phyloP scores from a whole-genome alignment of 1,140 invertebrate genomes.

The Pinna nobilis region DNA sequence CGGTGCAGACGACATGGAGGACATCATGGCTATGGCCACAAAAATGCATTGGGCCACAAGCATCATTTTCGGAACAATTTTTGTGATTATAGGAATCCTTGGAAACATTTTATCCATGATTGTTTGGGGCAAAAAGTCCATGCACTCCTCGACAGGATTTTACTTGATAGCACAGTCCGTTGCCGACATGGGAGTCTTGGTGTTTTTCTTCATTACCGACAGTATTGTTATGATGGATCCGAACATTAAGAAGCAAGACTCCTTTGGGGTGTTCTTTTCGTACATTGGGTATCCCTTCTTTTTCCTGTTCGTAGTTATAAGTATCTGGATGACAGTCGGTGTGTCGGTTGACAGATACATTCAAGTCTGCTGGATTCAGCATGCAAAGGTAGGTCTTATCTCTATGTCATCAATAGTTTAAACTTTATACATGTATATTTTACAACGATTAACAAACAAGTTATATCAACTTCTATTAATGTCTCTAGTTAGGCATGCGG shows the following conservation, averaged over 20 bases:
- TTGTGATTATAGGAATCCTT: slow-evolving; percentile 54
- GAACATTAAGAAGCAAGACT: slow-evolving; percentile 25
- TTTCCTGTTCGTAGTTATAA: slow-evolving; percentile 54
- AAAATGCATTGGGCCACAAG: slow-evolving; percentile 57
- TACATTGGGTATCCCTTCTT: slow-evolving; percentile 62
- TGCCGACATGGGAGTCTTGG: slow-evolving; percentile 51
- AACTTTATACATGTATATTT: too few species aligned
- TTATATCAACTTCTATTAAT: too few species aligned
- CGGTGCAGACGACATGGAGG: slow-evolving; percentile 29
- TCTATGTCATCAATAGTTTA: neutral
- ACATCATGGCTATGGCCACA: slow-evolving; percentile 44
- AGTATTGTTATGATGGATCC: slow-evolving; percentile 47
- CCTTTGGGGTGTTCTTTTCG: slow-evolving; percentile 56
- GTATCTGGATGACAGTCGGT: slow-evolving; percentile 65
- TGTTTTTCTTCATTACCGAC: slow-evolving; percentile 59
- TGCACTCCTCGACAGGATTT: slow-evolving; percentile 57
- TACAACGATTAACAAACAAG: too few species aligned
- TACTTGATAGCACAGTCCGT: slow-evolving; percentile 60
- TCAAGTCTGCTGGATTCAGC: slow-evolving; percentile 60
- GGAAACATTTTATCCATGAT: slow-evolving; percentile 59
- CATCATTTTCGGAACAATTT: slow-evolving; percentile 53
- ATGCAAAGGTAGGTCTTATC: slow-evolving; percentile 51
- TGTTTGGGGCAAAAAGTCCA: slow-evolving; percentile 50
- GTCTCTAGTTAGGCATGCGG: too few species aligned
- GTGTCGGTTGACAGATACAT: slow-evolving; percentile 65